phyloP scores from a whole-genome alignment of 2,888 invertebrate species.

The Drosophila infuscata region DNA sequence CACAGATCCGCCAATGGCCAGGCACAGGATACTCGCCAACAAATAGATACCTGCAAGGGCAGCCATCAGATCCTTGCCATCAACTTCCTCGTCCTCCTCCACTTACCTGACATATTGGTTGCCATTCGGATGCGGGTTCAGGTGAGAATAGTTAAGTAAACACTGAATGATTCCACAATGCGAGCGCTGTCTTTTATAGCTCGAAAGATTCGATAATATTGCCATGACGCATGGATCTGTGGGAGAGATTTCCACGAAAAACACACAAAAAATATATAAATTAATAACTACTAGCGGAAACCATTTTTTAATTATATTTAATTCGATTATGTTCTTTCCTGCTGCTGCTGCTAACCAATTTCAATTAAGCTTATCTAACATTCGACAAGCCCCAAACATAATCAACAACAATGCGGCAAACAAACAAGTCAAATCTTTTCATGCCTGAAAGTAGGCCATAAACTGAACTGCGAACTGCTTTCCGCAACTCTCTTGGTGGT shows the following conservation, averaged over 20 bases:
- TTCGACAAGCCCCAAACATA: background rate
- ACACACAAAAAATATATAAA: background rate
- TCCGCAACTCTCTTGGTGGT: background rate
- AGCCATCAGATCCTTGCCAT: background rate
- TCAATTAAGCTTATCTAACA: conserved; percentile 40
- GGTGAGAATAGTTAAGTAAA: conserved; percentile 11
- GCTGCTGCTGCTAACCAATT: conserved; percentile 12
- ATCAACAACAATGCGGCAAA: background rate
- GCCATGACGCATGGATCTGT: conserved; percentile 8
- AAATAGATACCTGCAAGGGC: conserved; percentile 47
- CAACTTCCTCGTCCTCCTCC: background rate
- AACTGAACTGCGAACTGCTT: background rate
- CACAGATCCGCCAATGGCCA: conserved; percentile 25
- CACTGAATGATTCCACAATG: conserved; percentile 36
- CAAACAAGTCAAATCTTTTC: background rate
- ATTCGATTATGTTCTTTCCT: conserved; percentile 35
- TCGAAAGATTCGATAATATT: background rate
- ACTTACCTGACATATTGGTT: conserved; percentile 44
- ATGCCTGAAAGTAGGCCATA: background rate
- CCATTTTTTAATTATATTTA: conserved; percentile 33
- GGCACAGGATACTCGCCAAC: conserved; percentile 39
- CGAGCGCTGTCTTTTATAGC: conserved; percentile 37
- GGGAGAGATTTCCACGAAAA: background rate
- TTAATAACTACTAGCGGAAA: conserved; percentile 3
- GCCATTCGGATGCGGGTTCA: conserved; percentile 9